These are phyloP conservation scores for Typhlichthys eigenmanni DNA, from an alignment of 2,797 vertebrate species.

Conservation along the genomic window DNA sequence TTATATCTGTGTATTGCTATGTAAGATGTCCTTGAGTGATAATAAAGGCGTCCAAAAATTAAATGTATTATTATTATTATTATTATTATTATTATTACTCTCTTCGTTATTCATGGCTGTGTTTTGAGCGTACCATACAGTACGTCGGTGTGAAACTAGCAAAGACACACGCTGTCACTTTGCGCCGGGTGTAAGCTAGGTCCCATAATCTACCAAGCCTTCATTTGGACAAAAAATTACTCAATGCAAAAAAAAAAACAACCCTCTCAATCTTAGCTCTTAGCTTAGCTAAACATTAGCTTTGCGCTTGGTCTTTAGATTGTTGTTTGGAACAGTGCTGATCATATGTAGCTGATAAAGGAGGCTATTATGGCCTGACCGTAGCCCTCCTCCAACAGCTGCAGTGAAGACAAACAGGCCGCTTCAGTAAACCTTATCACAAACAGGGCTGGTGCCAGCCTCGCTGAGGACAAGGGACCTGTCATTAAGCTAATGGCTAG, in stretches of 20 bases:
- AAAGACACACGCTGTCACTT: too few relatives aligned
- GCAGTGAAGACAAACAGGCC: constrained; percentile 40
- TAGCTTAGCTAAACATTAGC: background rate
- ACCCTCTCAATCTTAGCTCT: background rate
- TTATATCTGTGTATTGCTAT: too few relatives aligned
- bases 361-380: constrained; percentile 27
- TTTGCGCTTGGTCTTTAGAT: background rate
- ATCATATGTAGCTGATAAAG: constrained; percentile 24
- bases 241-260: background rate
- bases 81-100: too few relatives aligned
- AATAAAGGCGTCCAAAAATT: too few relatives aligned
- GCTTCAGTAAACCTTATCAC: constrained; percentile 40
- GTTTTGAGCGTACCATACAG: too few relatives aligned
- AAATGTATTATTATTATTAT: too few relatives aligned
- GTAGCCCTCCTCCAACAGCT: constrained; percentile 38
- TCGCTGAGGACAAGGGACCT: constrained; percentile 41
- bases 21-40: too few relatives aligned
- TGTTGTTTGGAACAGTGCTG: constrained; percentile 11
- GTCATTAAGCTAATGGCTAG: constrained; percentile 62
- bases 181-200: too few relatives aligned
- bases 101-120: too few relatives aligned
- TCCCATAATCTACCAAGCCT: too few relatives aligned
- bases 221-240: too few relatives aligned
- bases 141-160: too few relatives aligned
- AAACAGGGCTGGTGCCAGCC: constrained; percentile 47